These are phyloP conservation scores for Eupeodes corollae DNA, from an alignment of 1,140 invertebrate species.

Conservation along the genomic window DNA sequence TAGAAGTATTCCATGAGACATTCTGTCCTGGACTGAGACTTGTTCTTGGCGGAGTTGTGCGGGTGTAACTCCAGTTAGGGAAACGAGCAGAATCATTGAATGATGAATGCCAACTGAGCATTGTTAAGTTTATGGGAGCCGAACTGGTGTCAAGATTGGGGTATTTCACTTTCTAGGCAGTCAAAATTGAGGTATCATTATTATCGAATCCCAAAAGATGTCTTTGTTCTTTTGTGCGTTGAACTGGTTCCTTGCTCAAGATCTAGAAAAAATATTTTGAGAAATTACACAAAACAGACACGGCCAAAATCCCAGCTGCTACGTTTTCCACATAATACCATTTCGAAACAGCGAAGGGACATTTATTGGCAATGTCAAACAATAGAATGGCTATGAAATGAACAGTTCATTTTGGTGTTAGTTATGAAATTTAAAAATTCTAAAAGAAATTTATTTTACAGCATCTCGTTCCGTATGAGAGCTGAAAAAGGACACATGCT, in stretches of 20 bases:
- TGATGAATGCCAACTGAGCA: slow-evolving; percentile 34
- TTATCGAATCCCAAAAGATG: slow-evolving; percentile 31
- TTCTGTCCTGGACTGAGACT: slow-evolving; percentile 17
- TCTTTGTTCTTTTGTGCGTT: slow-evolving; percentile 33
- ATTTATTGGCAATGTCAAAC: slow-evolving; percentile 20
- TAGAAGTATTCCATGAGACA: slow-evolving; percentile 17
- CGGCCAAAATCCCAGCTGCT: slow-evolving; percentile 17
- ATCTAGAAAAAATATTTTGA: slow-evolving; percentile 32
- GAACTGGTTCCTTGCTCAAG: slow-evolving; percentile 21
- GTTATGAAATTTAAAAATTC: too few species aligned
- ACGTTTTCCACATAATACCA: slow-evolving; percentile 34
- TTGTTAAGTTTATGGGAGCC: slow-evolving; percentile 7
- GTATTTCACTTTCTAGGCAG: slow-evolving; percentile 6
- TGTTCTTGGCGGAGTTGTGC: slow-evolving; percentile 17
- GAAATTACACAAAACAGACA: slow-evolving; percentile 38
- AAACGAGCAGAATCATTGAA: slow-evolving; percentile 22
- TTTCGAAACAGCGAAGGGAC: slow-evolving; percentile 5
- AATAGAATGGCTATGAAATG: slow-evolving; percentile 19
- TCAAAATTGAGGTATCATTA: slow-evolving; percentile 19
- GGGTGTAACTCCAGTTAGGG: slow-evolving; percentile 9
- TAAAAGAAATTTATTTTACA: too few species aligned
- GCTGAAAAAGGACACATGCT: too few species aligned
- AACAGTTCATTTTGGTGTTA: too few species aligned
- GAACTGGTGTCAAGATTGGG: not conserved
- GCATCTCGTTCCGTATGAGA: too few species aligned